phyloP scores from a whole-genome alignment of 2,113 vertebrate species.

The Mugil cephalus region DNA sequence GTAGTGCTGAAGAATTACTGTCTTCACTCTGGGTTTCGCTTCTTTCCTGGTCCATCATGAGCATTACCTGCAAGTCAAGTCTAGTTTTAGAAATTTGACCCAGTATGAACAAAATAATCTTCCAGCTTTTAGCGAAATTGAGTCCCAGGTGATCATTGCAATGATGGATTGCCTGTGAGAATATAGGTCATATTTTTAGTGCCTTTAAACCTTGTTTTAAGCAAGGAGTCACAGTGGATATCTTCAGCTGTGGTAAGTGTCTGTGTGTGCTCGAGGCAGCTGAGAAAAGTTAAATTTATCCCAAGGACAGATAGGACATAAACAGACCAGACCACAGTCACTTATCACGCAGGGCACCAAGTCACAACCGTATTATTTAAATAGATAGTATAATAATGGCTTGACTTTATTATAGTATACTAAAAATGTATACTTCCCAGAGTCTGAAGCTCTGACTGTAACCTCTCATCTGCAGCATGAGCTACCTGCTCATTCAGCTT shows the following conservation, averaged over 20 bases:
- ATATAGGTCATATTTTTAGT: background rate
- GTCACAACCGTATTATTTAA: background rate
- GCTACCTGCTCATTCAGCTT: slow-evolving; percentile 66
- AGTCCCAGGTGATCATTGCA: background rate
- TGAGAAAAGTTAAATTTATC: slow-evolving; percentile 77
- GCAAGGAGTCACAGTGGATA: slow-evolving; percentile 16
- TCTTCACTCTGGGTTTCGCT: slow-evolving; percentile 63
- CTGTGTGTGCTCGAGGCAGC: slow-evolving; percentile 32
- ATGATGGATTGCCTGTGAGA: background rate
- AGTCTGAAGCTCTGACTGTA: slow-evolving; percentile 67
- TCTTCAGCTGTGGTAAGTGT: slow-evolving; percentile 11
- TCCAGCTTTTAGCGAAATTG: background rate
- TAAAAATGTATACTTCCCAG: slow-evolving; percentile 68
- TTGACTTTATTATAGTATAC: background rate
- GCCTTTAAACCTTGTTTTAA: slow-evolving; percentile 20
- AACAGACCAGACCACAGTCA: slow-evolving; percentile 29
- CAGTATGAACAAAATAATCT: background rate
- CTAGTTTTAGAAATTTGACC: slow-evolving; percentile 46
- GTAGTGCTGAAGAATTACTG: slow-evolving; percentile 80
- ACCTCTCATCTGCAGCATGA: slow-evolving; percentile 54
- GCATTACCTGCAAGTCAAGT: slow-evolving; percentile 63
- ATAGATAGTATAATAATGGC: background rate
- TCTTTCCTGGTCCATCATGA: slow-evolving; percentile 64
- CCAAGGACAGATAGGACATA: slow-evolving; percentile 71
- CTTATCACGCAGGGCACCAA: slow-evolving; percentile 12